Conservation (phyloP, 2,888 invertebrate species). For the Chironomus riparius region DNA sequence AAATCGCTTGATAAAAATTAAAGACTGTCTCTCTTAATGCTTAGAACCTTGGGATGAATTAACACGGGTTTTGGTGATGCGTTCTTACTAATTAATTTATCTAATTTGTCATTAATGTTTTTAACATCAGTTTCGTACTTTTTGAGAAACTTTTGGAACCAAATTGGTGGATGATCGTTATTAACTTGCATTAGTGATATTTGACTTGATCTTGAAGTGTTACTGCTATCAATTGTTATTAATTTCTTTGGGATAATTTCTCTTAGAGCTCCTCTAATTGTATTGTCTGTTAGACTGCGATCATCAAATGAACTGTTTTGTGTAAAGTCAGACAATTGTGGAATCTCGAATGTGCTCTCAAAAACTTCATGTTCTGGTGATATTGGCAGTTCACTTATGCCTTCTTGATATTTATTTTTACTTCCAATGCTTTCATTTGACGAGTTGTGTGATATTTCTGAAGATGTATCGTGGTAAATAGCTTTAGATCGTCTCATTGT, state of each 20-base stretch:
- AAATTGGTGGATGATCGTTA: background rate
- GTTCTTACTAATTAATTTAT: background rate
- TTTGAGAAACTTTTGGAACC: background rate
- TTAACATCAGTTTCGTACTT: background rate
- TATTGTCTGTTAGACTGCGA: no score
- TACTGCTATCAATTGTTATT: background rate
- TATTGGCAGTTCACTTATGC: no score
- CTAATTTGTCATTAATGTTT: background rate
- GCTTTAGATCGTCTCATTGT: background rate
- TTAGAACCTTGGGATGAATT: background rate
- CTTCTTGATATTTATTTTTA: no score
- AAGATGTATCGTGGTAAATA: background rate
- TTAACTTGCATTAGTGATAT: background rate
- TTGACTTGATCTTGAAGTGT: background rate
- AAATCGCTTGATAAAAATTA: conserved; percentile 19
- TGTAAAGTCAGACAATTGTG: no score
- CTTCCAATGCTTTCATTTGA: background rate
- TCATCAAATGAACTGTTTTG: no score
- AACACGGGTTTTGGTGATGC: background rate
- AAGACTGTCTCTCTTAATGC: background rate
- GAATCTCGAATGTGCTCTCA: no score
- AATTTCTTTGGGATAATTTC: no score
- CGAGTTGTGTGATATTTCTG: background rate
- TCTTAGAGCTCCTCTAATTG: no score
- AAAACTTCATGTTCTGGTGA: no score